phyloP scores from a whole-genome alignment of 2,113 vertebrate species.

The Camelus bactrianus region DNA sequence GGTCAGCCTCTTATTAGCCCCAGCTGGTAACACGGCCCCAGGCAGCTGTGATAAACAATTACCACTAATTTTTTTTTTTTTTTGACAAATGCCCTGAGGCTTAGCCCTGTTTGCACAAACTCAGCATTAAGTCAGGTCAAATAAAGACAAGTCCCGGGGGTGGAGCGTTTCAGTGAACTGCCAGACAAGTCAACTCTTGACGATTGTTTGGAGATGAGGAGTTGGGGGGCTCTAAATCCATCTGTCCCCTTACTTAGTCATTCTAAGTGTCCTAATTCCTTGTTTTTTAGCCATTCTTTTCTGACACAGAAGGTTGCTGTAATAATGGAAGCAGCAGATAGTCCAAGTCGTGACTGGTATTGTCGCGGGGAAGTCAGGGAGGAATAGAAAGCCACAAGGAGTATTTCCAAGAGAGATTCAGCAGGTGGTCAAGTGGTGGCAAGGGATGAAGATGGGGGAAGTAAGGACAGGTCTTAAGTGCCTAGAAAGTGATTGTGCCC shows the following conservation, averaged over 20 bases:
- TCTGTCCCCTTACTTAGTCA: background rate
- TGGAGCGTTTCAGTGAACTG: background rate
- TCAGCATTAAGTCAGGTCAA: background rate
- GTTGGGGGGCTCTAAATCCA: background rate
- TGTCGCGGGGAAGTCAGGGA: background rate
- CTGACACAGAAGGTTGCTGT: background rate
- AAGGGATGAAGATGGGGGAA: background rate
- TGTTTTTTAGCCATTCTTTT: background rate
- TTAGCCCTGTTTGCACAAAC: background rate
- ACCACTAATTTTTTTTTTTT: background rate
- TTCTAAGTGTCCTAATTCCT: background rate
- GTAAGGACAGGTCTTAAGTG: background rate
- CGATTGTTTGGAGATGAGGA: background rate
- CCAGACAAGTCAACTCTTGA: background rate
- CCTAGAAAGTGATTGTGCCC: background rate
- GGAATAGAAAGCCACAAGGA: background rate
- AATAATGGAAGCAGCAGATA: background rate
- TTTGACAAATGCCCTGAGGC: background rate
- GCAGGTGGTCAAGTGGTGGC: background rate
- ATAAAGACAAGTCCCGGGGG: background rate
- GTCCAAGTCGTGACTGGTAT: background rate
- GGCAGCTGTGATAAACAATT: background rate
- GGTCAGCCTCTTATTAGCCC: background rate
- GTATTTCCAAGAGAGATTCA: background rate
- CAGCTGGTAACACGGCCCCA: background rate